Evolutionary conservation across 2,797 vertebrate genomes (phyloP), one percentile per base, ranked within the genome.

Genomic region (Dendrocincla tyrannina): DNA sequence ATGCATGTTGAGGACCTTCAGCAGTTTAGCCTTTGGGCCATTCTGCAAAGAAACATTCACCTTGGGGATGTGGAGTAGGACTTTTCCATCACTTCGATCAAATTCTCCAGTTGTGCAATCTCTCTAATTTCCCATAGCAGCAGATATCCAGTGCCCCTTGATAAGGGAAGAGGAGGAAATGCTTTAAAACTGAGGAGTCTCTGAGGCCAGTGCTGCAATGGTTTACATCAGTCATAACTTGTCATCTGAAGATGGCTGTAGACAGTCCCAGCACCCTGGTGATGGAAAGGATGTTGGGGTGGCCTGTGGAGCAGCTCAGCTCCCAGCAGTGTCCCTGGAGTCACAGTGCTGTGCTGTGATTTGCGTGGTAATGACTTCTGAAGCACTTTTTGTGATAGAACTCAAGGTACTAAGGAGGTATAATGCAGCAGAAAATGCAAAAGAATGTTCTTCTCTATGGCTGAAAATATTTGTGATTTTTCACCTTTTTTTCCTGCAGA

Each of bases 401-500:
- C 33, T 58, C 17, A 17, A 82, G 49, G 32, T 30, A 42, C 22
- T 56, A 50, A 33, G 32, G 41, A 66, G 52, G 17, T 33, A 15
- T 5, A 20, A 24, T 3, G 5, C 12, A 22, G 44, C 41, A 33
- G 63, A 46, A 60, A 64, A 64, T 15, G 30, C 52, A 58, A 15
- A 63, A 30, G 17, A 78, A 62, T 22, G 18, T 67, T 59, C 28
- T 68, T 82, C 82, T 44, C 4, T 6, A 7, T 39, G 33, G 35
- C 50, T 91, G 58, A 70, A 89, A 60, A 80, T 30, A 59, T 20
- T 28, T 52, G 5, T 93, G 74, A 13, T 42, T 95, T 82, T 92
- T 18, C 81, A 30, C n/a, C 16, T 22, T 27, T 66, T 95, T 85
- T 55, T 80, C 81, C 81, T 83, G 35, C 96, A 99, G 99, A 98